Evolutionary conservation across 2,888 invertebrate species (phyloP).

Genomic region (Caenorhabditis japonica): DNA sequence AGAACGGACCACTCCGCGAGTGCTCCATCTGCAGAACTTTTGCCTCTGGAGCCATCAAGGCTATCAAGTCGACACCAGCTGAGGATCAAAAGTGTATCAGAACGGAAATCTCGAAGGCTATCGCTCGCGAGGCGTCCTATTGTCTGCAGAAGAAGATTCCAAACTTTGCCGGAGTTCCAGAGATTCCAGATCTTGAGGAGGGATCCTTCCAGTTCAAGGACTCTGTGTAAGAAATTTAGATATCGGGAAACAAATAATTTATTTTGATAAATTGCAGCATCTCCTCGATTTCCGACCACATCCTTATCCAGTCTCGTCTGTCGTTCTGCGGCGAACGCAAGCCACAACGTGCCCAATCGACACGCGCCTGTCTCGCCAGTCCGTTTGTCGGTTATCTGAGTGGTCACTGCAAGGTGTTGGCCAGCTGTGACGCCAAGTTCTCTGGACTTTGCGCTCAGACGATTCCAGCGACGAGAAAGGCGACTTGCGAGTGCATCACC

Average conservation of each 20-base stretch:
- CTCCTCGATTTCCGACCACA: constrained; percentile 76
- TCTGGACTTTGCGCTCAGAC: constrained; percentile 65
- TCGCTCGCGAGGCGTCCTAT: constrained; percentile 72
- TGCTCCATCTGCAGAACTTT: constrained; percentile 77
- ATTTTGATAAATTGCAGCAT: constrained; percentile 64
- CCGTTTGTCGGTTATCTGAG: constrained; percentile 74
- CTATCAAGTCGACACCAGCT: constrained; percentile 74
- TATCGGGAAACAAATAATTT: not conserved
- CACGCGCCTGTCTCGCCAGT: constrained; percentile 69
- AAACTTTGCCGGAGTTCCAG: constrained; percentile 74
- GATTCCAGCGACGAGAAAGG: constrained; percentile 63
- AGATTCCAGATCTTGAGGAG: constrained; percentile 76
- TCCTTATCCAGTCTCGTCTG: constrained; percentile 74
- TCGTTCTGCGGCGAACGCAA: constrained; percentile 76
- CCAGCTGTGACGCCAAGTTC: constrained; percentile 59
- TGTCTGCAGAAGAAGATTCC: constrained; percentile 73
- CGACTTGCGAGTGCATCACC: constrained; percentile 76
- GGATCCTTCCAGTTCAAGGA: constrained; percentile 74
- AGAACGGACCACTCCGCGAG: constrained; percentile 75
- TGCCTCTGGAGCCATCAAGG: constrained; percentile 76
- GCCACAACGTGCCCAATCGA: constrained; percentile 71
- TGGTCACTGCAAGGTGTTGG: constrained; percentile 71
- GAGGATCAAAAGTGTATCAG: constrained; percentile 77
- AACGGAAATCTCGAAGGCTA: constrained; percentile 73
- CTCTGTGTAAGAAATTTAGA: constrained; percentile 68